A percentile compares a stretch with the other conserved stretches of the same genome.
These are phyloP conservation scores for Coendou prehensilis DNA, from an alignment of 2,797 vertebrate genomes.

Conservation along the genomic window DNA sequence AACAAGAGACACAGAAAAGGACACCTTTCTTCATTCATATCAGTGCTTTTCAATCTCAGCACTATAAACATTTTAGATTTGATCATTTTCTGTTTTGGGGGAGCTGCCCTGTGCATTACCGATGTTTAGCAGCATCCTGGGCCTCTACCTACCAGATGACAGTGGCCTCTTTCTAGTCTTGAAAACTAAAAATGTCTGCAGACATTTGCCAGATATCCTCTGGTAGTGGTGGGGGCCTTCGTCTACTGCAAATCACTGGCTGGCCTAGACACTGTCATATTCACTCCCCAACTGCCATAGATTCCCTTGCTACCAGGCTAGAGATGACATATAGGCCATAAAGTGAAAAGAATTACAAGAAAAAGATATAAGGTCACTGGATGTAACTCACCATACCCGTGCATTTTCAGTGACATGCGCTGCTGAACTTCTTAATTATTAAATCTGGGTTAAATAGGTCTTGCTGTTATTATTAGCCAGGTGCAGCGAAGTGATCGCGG, in stretches of 20 bases:
- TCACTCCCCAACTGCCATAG: neutral
- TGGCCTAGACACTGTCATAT: neutral
- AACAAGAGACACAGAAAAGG: conserved; percentile 6
- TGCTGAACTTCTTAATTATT: neutral
- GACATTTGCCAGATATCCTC: neutral
- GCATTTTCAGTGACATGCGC: neutral
- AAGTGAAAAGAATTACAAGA: neutral
- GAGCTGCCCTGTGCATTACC: no score
- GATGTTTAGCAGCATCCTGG: neutral
- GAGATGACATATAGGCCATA: neutral
- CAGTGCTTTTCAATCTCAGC: neutral
- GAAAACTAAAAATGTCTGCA: neutral
- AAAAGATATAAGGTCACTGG: neutral
- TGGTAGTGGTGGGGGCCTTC: neutral
- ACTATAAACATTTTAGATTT: neutral
- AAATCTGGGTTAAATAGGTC: neutral
- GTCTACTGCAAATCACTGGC: neutral
- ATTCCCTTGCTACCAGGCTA: neutral
- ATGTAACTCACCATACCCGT: neutral
- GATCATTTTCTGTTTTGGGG: neutral
- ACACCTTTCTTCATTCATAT: neutral
- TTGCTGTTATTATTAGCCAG: neutral
- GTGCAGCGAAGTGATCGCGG: neutral
- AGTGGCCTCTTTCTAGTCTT: neutral
- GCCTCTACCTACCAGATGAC: neutral